Percentiles rank a stretch among this genome's conserved stretches.
Evolutionary conservation across 2,888 invertebrate genomes (phyloP).

Genomic region (Volucella inanis): DNA sequence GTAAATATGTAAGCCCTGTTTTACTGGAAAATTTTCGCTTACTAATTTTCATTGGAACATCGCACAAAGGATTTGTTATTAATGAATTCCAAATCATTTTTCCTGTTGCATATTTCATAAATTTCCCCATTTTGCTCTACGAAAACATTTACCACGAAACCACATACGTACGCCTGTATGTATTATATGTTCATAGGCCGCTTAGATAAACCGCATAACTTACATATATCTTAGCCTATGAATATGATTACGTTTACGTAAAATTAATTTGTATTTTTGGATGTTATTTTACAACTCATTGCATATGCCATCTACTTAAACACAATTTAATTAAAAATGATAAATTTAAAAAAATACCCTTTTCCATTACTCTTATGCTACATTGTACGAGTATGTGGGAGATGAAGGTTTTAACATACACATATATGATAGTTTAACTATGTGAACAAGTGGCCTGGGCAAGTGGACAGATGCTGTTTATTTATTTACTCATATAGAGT

Average conservation of each 20-base stretch:
- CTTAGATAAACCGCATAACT: too few species aligned
- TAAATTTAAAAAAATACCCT: constrained; percentile 17
- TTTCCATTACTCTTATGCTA: too few species aligned
- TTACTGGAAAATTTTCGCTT: constrained; percentile 4
- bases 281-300: constrained; percentile 40
- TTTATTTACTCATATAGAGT: too few species aligned
- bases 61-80: constrained; percentile 51
- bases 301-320: constrained; percentile 40
- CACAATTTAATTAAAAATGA: constrained; percentile 53
- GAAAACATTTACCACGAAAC: neutral
- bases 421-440: too few species aligned
- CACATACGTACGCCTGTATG: neutral
- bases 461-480: too few species aligned
- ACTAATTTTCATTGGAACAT: constrained; percentile 49
- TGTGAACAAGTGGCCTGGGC: too few species aligned
- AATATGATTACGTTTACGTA: neutral
- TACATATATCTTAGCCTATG: too few species aligned
- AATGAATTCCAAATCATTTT: constrained; percentile 58
- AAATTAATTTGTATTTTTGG: constrained; percentile 43
- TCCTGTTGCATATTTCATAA: constrained; percentile 51
- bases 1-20: neutral
- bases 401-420: too few species aligned
- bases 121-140: neutral
- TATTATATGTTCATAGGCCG: too few species aligned
- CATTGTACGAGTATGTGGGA: too few species aligned